A percentile compares a stretch with the other conserved stretches of the same genome.
Evolutionary conservation across 2,797 vertebrate genomes (phyloP).

Genomic region (Rhinichthys osculus): DNA sequence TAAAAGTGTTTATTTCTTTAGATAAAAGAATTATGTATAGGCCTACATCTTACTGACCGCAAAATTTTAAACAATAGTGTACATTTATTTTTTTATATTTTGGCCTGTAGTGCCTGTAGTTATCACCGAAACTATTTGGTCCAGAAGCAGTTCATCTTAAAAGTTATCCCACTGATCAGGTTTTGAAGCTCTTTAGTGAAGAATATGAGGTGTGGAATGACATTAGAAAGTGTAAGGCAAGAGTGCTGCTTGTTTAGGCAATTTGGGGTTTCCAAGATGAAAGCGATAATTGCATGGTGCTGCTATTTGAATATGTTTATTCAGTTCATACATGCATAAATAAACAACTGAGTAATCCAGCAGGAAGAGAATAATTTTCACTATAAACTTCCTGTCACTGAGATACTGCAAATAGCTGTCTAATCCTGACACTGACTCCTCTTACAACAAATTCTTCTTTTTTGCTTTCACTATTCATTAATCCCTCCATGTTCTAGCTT

Average conservation of each 20-base stretch:
- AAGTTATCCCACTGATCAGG: constrained; percentile 49
- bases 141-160: neutral
- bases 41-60: neutral
- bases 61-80: neutral
- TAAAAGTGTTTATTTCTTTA: neutral
- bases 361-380: constrained; percentile 67
- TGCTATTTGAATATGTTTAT: constrained; percentile 31
- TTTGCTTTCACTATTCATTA: neutral
- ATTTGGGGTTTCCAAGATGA: neutral
- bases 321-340: constrained; percentile 52
- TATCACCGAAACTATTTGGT: neutral
- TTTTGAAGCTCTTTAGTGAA: constrained; percentile 53
- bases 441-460: neutral
- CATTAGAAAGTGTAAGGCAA: constrained; percentile 2
- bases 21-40: too few relatives aligned
- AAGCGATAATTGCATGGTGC: constrained; percentile 50
- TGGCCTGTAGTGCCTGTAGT: neutral
- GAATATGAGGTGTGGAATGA: constrained; percentile 31
- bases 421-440: neutral
- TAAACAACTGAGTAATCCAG: constrained; percentile 68
- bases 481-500: neutral
- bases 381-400: constrained; percentile 76
- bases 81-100: neutral
- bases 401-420: constrained; percentile 50
- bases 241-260: constrained; percentile 36